A percentile compares a stretch with the other conserved stretches of the same genome.
Evolutionary conservation across 2,888 invertebrate species (phyloP).

Genomic region (Ormyrus pomaceus): DNA sequence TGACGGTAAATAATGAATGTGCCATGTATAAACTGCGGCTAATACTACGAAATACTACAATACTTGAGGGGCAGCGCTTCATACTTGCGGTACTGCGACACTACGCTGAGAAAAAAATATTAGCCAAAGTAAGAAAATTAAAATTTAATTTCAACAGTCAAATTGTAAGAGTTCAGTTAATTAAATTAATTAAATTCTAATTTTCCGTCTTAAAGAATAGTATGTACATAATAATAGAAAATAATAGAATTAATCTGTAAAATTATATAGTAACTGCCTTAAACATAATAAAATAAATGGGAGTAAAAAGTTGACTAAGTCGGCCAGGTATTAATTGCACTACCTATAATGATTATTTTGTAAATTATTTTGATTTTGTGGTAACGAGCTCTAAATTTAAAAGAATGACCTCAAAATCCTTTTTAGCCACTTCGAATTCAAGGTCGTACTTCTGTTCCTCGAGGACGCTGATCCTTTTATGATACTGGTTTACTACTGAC

Average conservation of each 20-base stretch:
- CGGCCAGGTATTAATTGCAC: conserved; percentile 59
- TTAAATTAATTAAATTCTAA: not conserved
- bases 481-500: conserved; percentile 86
- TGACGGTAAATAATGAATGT: conserved; percentile 43
- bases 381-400: conserved; percentile 38
- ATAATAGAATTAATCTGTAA: conserved; percentile 8
- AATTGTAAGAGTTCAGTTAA: too few species aligned
- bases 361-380: conserved; percentile 32
- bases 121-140: conserved; percentile 41
- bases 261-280: conserved; percentile 7
- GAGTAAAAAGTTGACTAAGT: conserved; percentile 23
- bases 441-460: conserved; percentile 98
- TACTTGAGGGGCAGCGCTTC: conserved; percentile 44
- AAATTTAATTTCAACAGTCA: conserved; percentile 1
- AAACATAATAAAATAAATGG: conserved; percentile 25
- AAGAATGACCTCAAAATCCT: conserved; percentile 90
- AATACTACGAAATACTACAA: conserved; percentile 53
- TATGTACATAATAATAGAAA: conserved; percentile 4
- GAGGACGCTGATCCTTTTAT: conserved; percentile 88
- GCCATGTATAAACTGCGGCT: conserved; percentile 45
- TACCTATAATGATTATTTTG: conserved; percentile 53
- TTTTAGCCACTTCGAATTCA: conserved; percentile 96
- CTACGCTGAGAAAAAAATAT: conserved; percentile 44
- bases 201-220: conserved; percentile 17
- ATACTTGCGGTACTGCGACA: conserved; percentile 40